phyloP scores from a whole-genome alignment of 2,797 vertebrate species.

The Basileuterus tristriatus region DNA sequence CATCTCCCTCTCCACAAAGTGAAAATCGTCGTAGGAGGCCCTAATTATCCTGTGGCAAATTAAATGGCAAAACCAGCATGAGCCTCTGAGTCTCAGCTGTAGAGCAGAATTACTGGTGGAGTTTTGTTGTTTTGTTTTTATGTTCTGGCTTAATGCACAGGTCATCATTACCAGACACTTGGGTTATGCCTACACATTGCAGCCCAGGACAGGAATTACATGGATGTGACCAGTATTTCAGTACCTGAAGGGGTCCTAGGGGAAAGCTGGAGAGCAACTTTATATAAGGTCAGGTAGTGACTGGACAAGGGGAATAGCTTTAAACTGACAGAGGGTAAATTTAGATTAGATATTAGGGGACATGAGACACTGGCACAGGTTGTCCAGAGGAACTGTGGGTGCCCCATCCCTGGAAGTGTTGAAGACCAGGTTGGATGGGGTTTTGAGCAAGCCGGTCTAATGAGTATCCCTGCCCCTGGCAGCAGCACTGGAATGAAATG shows the following conservation, averaged over 20 bases:
- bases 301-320: neutral
- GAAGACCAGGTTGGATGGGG: neutral
- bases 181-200: neutral
- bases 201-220: neutral
- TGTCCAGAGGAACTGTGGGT: neutral
- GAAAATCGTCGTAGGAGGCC: slow-evolving; percentile 52
- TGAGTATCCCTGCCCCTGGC: neutral
- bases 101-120: neutral
- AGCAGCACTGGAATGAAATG: neutral
- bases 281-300: neutral
- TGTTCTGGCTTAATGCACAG: slow-evolving; percentile 38
- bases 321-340: neutral
- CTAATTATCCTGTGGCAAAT: slow-evolving; percentile 60
- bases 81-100: neutral
- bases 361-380: neutral
- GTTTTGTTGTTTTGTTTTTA: slow-evolving; percentile 29
- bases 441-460: neutral
- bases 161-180: neutral
- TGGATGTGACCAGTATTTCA: neutral
- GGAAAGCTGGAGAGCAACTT: neutral
- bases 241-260: neutral
- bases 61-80: slow-evolving; percentile 65
- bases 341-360: neutral
- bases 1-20: slow-evolving; percentile 52
- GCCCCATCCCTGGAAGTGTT: neutral